These are phyloP conservation scores for Ruditapes philippinarum DNA, from an alignment of 1,140 invertebrate species.

Conservation along the genomic window DNA sequence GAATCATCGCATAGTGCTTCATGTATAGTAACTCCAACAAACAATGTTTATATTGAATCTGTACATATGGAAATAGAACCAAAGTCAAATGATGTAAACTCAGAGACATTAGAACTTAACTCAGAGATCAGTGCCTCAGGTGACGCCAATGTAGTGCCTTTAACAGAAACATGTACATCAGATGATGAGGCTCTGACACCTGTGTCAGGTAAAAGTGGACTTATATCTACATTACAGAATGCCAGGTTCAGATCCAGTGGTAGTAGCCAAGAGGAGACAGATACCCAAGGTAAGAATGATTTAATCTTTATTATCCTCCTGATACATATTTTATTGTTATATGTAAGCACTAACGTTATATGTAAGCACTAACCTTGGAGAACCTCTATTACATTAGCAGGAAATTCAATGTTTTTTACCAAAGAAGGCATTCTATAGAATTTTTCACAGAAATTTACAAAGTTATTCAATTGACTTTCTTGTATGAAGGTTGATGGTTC, in stretches of 20 bases:
- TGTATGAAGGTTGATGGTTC: no score
- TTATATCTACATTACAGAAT: slow-evolving; percentile 56
- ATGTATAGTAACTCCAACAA: slow-evolving; percentile 18
- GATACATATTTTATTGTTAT: no score
- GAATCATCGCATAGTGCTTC: slow-evolving; percentile 29
- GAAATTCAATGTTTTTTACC: no score
- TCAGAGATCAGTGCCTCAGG: slow-evolving; percentile 61
- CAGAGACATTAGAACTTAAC: slow-evolving; percentile 60
- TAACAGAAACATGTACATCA: slow-evolving; percentile 46
- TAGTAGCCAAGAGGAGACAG: slow-evolving; percentile 70
- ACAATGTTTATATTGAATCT: slow-evolving; percentile 37
- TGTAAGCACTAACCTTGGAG: no score
- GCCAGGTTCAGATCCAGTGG: slow-evolving; percentile 67
- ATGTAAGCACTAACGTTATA: no score
- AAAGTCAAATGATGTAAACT: background rate
- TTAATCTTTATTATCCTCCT: no score
- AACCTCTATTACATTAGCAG: no score
- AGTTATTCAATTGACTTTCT: no score
- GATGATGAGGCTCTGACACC: slow-evolving; percentile 66
- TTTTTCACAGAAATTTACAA: no score
- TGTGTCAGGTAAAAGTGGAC: slow-evolving; percentile 13
- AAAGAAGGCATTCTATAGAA: no score
- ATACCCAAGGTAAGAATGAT: slow-evolving; percentile 73
- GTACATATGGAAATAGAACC: background rate
- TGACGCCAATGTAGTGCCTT: slow-evolving; percentile 55